Percentiles rank a stretch among this genome's conserved stretches.
Conservation (phyloP, 2,797 vertebrate genomes). For the Columba guinea region DNA sequence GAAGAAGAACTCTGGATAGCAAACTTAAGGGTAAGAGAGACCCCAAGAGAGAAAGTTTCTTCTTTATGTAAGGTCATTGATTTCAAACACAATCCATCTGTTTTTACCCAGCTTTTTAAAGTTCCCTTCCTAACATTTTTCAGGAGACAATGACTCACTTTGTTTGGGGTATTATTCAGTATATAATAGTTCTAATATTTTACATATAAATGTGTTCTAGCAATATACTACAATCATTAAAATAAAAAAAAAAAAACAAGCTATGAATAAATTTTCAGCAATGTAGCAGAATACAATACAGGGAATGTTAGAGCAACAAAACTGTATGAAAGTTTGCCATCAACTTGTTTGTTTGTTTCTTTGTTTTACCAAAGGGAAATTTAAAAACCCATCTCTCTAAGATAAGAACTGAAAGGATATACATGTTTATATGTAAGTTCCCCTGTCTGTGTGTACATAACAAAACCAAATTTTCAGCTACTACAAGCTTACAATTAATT, state of each 20-base stretch:
- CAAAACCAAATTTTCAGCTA: not conserved
- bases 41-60: not conserved
- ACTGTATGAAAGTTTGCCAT: not conserved
- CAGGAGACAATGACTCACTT: not conserved
- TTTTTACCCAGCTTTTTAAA: not conserved
- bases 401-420: not conserved
- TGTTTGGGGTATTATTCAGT: not conserved
- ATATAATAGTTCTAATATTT: not conserved
- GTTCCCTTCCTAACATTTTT: not conserved
- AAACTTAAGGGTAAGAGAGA: not conserved
- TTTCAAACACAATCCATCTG: not conserved
- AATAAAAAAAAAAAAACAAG: not conserved
- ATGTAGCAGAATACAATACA: not conserved
- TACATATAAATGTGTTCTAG: not conserved
- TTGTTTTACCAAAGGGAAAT: not conserved
- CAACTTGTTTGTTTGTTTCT: not conserved
- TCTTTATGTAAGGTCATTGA: not conserved
- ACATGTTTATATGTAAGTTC: not conserved
- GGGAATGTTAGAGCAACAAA: not conserved
- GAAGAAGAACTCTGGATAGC: not conserved
- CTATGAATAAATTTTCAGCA: not conserved
- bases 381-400: not conserved
- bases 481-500: not conserved
- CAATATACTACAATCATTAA: not conserved
- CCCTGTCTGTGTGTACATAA: not conserved